phyloP scores from a whole-genome alignment of 2,113 vertebrate genomes.

The Petrocephalus zakoni region DNA sequence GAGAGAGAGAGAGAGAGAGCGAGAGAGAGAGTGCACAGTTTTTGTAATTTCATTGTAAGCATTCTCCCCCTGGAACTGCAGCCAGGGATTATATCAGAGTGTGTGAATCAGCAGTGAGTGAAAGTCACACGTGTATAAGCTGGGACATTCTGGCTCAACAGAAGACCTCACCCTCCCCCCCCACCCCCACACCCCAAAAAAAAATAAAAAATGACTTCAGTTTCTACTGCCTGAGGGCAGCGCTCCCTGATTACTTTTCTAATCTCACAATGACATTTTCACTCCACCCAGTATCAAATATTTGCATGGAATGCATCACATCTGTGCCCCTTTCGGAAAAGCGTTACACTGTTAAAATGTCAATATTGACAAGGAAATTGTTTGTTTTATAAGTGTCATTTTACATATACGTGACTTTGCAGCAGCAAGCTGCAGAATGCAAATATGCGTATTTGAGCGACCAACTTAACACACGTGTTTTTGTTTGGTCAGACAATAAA shows the following conservation, averaged over 20 bases:
- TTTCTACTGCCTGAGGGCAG: conserved; percentile 33
- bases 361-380: conserved; percentile 1
- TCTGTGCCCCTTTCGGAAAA: conserved; percentile 30
- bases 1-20: conserved; percentile 21
- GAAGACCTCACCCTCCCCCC: conserved; percentile 16
- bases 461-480: not conserved
- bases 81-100: conserved; percentile 31
- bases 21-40: conserved; percentile 31
- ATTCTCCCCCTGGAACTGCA: conserved; percentile 24
- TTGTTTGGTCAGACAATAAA: not conserved
- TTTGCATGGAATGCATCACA: conserved; percentile 34
- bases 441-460: not conserved
- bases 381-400: not conserved
- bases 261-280: conserved; percentile 38
- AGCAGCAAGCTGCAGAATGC: not conserved
- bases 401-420: not conserved
- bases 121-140: conserved; percentile 32
- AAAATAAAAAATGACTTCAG: conserved; percentile 34
- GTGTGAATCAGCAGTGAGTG: conserved; percentile 30
- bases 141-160: conserved; percentile 31
- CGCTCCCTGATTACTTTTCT: conserved; percentile 37
- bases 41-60: conserved; percentile 20
- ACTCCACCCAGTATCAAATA: conserved; percentile 23
- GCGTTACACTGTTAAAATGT: conserved; percentile 33
- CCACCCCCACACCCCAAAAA: not conserved